Percentiles rank a stretch among this genome's conserved stretches.
phyloP scores from a whole-genome alignment of 2,113 vertebrate species.

The Vombatus ursinus region DNA sequence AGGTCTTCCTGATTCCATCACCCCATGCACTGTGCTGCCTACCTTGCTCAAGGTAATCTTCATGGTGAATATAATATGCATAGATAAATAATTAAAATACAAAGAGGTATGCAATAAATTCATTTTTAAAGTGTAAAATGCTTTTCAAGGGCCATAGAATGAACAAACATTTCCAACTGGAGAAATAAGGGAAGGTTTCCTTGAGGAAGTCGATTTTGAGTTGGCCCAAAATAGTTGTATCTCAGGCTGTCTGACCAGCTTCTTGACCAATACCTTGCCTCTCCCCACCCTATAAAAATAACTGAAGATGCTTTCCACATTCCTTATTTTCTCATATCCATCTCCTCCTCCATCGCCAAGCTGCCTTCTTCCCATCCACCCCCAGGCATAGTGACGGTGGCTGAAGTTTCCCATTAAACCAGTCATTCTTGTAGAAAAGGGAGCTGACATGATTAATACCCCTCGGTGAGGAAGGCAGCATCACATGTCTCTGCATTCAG shows the following conservation, averaged over 20 bases:
- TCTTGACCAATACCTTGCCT: background rate
- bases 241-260: background rate
- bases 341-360: background rate
- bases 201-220: background rate
- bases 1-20: background rate
- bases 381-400: conserved; percentile 73
- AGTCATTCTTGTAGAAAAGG: conserved; percentile 85
- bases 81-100: background rate
- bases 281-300: background rate
- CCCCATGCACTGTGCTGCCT: background rate
- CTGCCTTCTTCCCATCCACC: background rate
- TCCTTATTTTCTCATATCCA: background rate
- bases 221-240: background rate
- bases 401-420: conserved; percentile 85
- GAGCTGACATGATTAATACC: conserved; percentile 86
- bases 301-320: background rate
- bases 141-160: background rate
- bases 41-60: background rate
- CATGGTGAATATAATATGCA: background rate
- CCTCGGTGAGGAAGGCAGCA: conserved; percentile 69
- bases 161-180: background rate
- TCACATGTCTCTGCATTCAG: conserved; percentile 67
- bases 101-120: background rate
- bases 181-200: background rate
- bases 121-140: background rate